Conservation (phyloP, 2,888 invertebrate genomes). For the Girardia tigrina region DNA sequence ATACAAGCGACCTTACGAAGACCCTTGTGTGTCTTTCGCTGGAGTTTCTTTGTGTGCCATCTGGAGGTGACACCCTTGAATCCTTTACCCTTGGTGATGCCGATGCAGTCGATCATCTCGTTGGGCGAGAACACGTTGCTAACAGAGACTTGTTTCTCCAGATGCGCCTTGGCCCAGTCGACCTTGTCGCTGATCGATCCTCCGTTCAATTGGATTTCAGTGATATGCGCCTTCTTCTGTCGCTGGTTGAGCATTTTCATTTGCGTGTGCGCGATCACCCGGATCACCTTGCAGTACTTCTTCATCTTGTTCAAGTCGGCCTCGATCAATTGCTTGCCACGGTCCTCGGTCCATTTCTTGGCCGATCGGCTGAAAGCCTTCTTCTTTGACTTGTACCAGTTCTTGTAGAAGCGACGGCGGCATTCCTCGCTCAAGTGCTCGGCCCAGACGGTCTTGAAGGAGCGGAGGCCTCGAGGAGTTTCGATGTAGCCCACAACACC, state of each 20-base stretch:
- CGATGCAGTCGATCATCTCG: slow-evolving; percentile 97
- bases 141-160: slow-evolving; percentile 76
- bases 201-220: slow-evolving; percentile 98
- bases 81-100: slow-evolving; percentile 97
- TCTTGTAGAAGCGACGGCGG: slow-evolving; percentile 77
- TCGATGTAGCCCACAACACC: slow-evolving; percentile 97
- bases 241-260: slow-evolving; percentile 91
- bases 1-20: slow-evolving; percentile 94
- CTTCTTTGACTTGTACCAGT: slow-evolving; percentile 87
- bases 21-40: slow-evolving; percentile 99
- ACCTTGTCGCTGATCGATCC: slow-evolving; percentile 87
- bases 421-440: slow-evolving; percentile 98
- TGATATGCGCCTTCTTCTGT: slow-evolving; percentile 98
- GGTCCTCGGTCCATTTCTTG: slow-evolving; percentile 73
- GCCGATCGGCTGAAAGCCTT: slow-evolving; percentile 96
- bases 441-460: slow-evolving; percentile 89
- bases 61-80: slow-evolving; percentile 98
- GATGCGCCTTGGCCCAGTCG: slow-evolving; percentile 83
- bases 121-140: slow-evolving; percentile 80
- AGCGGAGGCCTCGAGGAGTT: slow-evolving; percentile 86
- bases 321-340: slow-evolving; percentile 86
- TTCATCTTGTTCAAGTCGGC: slow-evolving; percentile 89
- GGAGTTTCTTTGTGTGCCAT: slow-evolving; percentile 99
- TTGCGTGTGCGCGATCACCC: slow-evolving; percentile 94
- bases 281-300: slow-evolving; percentile 89